These are phyloP conservation scores for Spondyliosoma cantharus DNA, from an alignment of 2,797 vertebrate genomes.

Conservation along the genomic window DNA sequence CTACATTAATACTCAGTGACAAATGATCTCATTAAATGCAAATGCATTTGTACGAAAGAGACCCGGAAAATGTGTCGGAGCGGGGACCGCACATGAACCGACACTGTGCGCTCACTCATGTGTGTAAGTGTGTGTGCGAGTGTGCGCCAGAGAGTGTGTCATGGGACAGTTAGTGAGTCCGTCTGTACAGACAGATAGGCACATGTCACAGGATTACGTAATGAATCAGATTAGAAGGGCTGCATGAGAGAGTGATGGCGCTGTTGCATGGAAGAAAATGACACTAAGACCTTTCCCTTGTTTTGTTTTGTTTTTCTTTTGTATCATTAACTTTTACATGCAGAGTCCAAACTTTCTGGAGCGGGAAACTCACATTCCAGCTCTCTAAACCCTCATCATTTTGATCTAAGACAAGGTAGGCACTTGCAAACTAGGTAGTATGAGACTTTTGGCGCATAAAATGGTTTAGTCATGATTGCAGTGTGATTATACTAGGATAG, in stretches of 20 bases:
- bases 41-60: conserved; percentile 56
- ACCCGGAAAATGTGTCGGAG: conserved; percentile 46
- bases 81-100: conserved; percentile 14
- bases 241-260: conserved; percentile 53
- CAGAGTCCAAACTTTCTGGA: conserved; percentile 52
- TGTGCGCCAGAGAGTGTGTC: conserved; percentile 40
- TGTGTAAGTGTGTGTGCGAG: conserved; percentile 24
- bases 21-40: conserved; percentile 79
- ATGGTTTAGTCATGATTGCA: conserved; percentile 9
- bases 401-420: conserved; percentile 61
- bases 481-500: conserved; percentile 20
- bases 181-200: conserved; percentile 71
- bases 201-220: conserved; percentile 72
- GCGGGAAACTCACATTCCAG: conserved; percentile 56
- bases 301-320: conserved; percentile 15
- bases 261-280: conserved; percentile 53
- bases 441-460: neutral
- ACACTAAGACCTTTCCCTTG: conserved; percentile 28
- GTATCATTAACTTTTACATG: conserved; percentile 19
- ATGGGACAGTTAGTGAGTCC: conserved; percentile 65
- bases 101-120: neutral
- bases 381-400: conserved; percentile 41
- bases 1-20: conserved; percentile 62
- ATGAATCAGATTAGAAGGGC: conserved; percentile 66
- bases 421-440: conserved; percentile 11